Evolutionary conservation across 2,113 vertebrate species (phyloP), one percentile per base, ranked within the genome.

Genomic region (Corythoichthys haematopterus): DNA sequence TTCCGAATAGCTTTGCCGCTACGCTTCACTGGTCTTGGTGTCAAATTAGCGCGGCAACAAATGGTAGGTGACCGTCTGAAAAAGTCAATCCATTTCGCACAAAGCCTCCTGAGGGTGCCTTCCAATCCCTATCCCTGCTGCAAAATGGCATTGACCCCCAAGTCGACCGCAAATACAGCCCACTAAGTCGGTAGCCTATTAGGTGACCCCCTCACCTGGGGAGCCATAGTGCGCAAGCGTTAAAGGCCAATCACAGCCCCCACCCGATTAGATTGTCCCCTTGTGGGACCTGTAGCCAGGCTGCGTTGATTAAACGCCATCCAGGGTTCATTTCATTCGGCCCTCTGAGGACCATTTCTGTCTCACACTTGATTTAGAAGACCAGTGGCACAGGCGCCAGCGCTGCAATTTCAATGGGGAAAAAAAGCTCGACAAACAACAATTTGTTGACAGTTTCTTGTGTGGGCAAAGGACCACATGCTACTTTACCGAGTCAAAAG

Each of bases 81-180:
- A 33, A 20, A 57, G 65, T 9, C 3, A 51, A 64, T 64, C 6
- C 48, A 57, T 64, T 69, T 38, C 43, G 57, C 33, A 38, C 1
- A 0, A 35, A 46, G 63, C 61, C 58, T 66, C 38, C 0, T 43
- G 35, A 33, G 12, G 47, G 2, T 43, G 28, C 0, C 61, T 72
- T 82, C 57, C 52, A 66, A 60, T 57, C 61, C 53, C 8, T 1
- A 3, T 0, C 64, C 53, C 55, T 14, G 38, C 64, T 61, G 64
- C 37, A 3, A 68, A 83, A 83, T 79, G 57, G 69, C 69, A 48
- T 63, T 77, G 74, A 81, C 78, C 78, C 55, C 58, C 40, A 1
- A 47, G 65, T 51, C 66, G 40, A 2, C 47, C 60, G 59, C 56
- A 43, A 74, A 58, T 60, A 57, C 45, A 1, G 72, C 68, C 69